These are phyloP conservation scores for Hypocryptadius cinnamomeus DNA, from an alignment of 2,113 vertebrate genomes.

Conservation along the genomic window DNA sequence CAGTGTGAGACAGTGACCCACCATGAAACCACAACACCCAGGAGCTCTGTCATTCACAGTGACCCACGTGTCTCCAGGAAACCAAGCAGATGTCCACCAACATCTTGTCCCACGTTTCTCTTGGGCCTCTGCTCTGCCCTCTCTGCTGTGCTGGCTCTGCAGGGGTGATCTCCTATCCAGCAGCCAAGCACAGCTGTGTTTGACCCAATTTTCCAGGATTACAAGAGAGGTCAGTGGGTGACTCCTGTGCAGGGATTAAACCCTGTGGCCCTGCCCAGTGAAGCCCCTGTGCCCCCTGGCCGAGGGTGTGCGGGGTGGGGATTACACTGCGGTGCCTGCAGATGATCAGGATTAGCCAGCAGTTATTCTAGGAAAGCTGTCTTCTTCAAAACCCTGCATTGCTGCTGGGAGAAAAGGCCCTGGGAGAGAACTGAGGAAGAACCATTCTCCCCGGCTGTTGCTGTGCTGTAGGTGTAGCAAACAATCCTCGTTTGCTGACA, in stretches of 20 bases:
- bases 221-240: neutral
- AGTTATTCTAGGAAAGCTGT: neutral
- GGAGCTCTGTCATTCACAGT: accelerated
- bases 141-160: neutral
- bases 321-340: neutral
- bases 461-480: neutral
- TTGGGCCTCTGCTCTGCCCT: neutral
- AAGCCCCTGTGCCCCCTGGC: accelerated
- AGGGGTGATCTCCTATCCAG: neutral
- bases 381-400: neutral
- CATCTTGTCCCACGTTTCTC: neutral
- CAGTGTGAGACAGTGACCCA: neutral
- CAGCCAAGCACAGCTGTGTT: neutral
- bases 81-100: neutral
- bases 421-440: neutral
- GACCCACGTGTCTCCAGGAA: accelerated
- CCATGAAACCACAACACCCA: neutral
- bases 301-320: accelerated
- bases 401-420: neutral
- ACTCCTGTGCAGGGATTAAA: conserved; percentile 1
- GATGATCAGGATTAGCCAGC: neutral
- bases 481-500: neutral
- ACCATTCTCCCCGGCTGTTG: neutral
- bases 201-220: conserved; percentile 32
- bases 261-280: neutral